Evolutionary conservation across 2,888 invertebrate genomes (phyloP).

Genomic region (Pantelozetes paolii): DNA sequence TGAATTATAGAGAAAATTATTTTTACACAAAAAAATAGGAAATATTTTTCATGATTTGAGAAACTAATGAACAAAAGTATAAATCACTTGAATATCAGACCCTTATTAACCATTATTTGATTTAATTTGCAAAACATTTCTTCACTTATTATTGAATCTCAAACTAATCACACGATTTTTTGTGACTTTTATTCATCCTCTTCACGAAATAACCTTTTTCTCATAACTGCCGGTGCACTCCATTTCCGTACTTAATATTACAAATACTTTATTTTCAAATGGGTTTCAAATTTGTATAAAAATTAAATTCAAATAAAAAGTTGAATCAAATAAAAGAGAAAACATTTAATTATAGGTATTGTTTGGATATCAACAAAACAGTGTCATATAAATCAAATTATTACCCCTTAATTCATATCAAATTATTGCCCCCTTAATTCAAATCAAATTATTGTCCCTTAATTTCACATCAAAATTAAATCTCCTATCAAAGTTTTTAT

Average conservation of each 20-base stretch:
- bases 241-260: not conserved
- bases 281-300: not conserved
- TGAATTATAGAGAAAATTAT: too few relatives aligned
- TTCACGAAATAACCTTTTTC: not conserved
- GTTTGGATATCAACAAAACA: too few relatives aligned
- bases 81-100: not conserved
- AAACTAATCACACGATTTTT: constrained; percentile 20
- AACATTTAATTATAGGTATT: too few relatives aligned
- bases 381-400: too few relatives aligned
- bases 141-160: not conserved
- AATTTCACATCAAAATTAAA: too few relatives aligned
- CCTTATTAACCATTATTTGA: not conserved
- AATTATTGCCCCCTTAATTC: too few relatives aligned
- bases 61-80: not conserved
- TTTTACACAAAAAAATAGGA: too few relatives aligned
- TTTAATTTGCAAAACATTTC: not conserved
- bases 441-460: too few relatives aligned
- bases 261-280: not conserved
- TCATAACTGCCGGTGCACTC: not conserved
- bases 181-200: not conserved
- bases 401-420: too few relatives aligned
- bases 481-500: too few relatives aligned
- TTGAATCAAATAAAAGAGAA: not conserved
- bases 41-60: not conserved
- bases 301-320: not conserved